Evolutionary conservation across 2,888 invertebrate genomes (phyloP), one percentile per base, ranked within the genome.

Genomic region (Cenopis cana): DNA sequence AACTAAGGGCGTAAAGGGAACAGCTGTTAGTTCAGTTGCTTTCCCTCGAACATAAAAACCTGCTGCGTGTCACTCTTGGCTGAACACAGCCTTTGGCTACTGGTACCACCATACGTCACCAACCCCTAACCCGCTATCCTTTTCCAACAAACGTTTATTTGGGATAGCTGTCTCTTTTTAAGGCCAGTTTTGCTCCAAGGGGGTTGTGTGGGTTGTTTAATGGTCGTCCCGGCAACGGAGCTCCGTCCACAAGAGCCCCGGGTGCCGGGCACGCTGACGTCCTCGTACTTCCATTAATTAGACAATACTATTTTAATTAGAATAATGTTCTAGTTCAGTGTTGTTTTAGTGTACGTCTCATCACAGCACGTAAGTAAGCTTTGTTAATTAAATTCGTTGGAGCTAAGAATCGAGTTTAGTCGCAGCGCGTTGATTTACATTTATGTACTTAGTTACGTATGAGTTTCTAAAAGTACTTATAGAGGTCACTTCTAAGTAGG

Each of bases 141-240:
- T 88, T 76, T 89, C 84, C 73, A 79, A 81, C 83, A 68, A 14
- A 49, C 49, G 3, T 3, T 38, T 12, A n/a, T 57, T 41, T 29
- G n/a, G 24, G 57, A 49, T 72, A 49, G 17, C 29, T 29, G 10
- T 71, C 71, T 61, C 66, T 67, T 50, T 71, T 33, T 41, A 24
- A 60, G 14, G 54, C 78, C 77, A 81, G 80, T 83, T 76, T 82
- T 81, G 79, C 79, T 78, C 77, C 76, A 75, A 64, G 83, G 81
- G 87, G 88, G 88, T 87, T 88, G 87, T 84, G 86, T 82, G 85
- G 86, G 90, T 89, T 92, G 93, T 92, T 93, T 87, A 84, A 84
- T 83, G 88, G 93, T 93, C 89, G 93, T 87, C 89, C 87, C 76
- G 78, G 85, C 92, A 92, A 93, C 93, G 85, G 85, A 82, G 86